These are phyloP conservation scores for Shinisaurus crocodilurus DNA, from an alignment of 2,113 vertebrate genomes.

Conservation along the genomic window DNA sequence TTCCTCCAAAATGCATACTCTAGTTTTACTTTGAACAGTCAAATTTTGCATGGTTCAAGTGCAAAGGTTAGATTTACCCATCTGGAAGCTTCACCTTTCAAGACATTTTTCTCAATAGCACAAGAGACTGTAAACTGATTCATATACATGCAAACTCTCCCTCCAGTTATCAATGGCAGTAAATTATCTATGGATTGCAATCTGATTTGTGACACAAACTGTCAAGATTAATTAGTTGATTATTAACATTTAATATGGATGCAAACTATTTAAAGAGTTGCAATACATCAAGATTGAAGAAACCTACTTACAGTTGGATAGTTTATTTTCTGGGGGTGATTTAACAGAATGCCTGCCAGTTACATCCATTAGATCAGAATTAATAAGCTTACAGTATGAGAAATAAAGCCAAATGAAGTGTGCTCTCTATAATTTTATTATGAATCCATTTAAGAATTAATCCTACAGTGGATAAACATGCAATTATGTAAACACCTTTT, in stretches of 20 bases:
- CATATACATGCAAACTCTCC: not conserved
- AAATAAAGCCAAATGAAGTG: constrained; percentile 10
- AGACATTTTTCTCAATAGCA: not conserved
- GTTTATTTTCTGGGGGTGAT: constrained; percentile 3
- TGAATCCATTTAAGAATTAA: not conserved
- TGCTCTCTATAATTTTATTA: not conserved
- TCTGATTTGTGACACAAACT: not conserved
- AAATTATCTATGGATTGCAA: not conserved
- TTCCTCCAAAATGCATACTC: not conserved
- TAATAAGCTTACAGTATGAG: constrained; percentile 12
- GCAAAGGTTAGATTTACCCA: not conserved
- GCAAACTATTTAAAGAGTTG: not conserved
- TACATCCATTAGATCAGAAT: not conserved
- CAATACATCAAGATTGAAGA: not conserved
- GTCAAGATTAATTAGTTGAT: not conserved
- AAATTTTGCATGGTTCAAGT: not conserved
- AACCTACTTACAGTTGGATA: not conserved
- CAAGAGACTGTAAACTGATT: not conserved
- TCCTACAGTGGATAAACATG: not conserved
- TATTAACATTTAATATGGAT: not conserved
- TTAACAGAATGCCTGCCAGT: not conserved
- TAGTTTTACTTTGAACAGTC: not conserved
- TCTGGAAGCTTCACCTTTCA: not conserved
- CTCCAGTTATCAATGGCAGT: not conserved
- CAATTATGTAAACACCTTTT: not conserved